These are phyloP conservation scores for Drosophila maculinotata DNA, from an alignment of 2,888 invertebrate genomes.

Conservation along the genomic window DNA sequence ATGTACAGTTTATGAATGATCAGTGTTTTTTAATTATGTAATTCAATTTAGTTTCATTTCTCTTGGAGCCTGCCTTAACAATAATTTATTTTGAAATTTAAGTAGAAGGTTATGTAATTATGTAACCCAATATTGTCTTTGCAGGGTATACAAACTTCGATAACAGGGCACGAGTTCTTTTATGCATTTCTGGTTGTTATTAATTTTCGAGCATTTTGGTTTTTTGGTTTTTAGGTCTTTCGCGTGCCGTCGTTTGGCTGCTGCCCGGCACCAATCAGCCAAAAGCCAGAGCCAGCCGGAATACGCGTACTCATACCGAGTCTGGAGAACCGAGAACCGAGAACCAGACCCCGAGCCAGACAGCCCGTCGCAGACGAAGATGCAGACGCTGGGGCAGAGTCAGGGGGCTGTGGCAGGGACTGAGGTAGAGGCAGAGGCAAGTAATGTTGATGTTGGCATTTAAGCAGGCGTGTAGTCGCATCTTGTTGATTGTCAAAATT, in stretches of 20 bases:
- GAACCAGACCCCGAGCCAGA: slow-evolving; percentile 65
- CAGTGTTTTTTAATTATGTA: no score
- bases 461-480: slow-evolving; percentile 74
- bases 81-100: no score
- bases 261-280: slow-evolving; percentile 61
- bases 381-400: slow-evolving; percentile 36
- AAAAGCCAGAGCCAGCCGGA: slow-evolving; percentile 52
- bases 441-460: slow-evolving; percentile 71
- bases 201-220: slow-evolving; percentile 72
- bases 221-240: slow-evolving; percentile 78
- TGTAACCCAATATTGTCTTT: background rate
- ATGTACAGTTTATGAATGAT: no score
- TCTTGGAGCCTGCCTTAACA: no score
- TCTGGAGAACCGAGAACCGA: slow-evolving; percentile 14
- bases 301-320: slow-evolving; percentile 17
- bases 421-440: slow-evolving; percentile 41
- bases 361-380: slow-evolving; percentile 61
- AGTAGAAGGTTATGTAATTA: background rate
- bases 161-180: background rate
- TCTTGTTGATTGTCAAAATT: slow-evolving; percentile 83
- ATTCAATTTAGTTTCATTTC: no score
- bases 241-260: slow-evolving; percentile 77
- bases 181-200: slow-evolving; percentile 62
- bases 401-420: slow-evolving; percentile 16
- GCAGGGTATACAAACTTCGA: slow-evolving; percentile 25